Evolutionary conservation across 37 sponge, comb jelly and placozoan species (phyloP).

Genomic region (Theonella swinhoei): DNA sequence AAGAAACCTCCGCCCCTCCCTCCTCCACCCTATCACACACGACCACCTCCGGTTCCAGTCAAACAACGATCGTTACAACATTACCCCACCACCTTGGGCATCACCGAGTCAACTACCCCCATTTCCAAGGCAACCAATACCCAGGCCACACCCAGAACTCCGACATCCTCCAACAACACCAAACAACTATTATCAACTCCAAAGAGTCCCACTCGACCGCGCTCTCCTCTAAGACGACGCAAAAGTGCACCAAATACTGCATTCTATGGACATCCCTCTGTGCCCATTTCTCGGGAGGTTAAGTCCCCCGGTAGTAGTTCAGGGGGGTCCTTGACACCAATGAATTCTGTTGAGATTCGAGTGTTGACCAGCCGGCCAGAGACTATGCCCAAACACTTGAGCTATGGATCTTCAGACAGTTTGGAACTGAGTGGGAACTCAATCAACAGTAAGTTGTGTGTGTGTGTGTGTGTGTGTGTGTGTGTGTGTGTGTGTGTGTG

Average conservation of each 20-base stretch:
- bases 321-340: neutral
- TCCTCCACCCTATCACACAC: neutral
- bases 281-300: neutral
- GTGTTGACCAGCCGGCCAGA: neutral
- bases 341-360: neutral
- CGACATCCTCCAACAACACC: neutral
- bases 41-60: neutral
- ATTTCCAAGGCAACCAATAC: neutral
- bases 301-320: neutral
- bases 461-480: neutral
- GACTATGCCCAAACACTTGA: neutral
- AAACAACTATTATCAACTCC: no score
- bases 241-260: neutral
- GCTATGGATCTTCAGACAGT: neutral
- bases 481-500: conserved; percentile 39
- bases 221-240: neutral
- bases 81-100: neutral
- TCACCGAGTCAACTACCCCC: neutral
- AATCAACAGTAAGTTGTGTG: conserved; percentile 6
- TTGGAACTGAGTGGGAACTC: conserved; percentile 6
- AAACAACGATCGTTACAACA: neutral
- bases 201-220: no score
- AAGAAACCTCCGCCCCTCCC: neutral
- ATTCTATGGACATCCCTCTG: neutral
- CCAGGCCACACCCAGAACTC: neutral